These are phyloP conservation scores for Melanchra persicariae DNA, from an alignment of 2,888 invertebrate genomes.

Conservation along the genomic window DNA sequence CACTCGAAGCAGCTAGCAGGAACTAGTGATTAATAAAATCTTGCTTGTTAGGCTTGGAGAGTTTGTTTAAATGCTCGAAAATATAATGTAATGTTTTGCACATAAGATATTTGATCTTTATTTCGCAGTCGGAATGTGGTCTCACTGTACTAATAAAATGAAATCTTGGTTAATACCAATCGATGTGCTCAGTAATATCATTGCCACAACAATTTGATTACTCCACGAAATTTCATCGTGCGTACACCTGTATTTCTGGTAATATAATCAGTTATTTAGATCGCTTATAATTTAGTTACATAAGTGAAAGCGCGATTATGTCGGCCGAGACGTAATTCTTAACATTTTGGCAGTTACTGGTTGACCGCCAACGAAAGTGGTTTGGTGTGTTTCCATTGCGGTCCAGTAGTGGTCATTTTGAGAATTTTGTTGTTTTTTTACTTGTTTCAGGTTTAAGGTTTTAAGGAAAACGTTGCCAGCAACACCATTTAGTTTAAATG, in stretches of 20 bases:
- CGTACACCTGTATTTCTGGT: conserved; percentile 22
- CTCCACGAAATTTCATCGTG: conserved; percentile 7
- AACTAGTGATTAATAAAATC: too few species aligned
- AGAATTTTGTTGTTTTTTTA: background rate
- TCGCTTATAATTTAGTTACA: conserved; percentile 53
- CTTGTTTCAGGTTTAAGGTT: background rate
- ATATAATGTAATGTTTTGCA: background rate
- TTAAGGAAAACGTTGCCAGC: background rate
- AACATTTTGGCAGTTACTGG: conserved; percentile 65
- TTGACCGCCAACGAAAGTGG: conserved; percentile 79
- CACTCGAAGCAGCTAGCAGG: too few species aligned
- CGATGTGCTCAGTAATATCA: background rate
- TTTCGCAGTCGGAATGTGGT: conserved; percentile 7
- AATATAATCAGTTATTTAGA: conserved; percentile 38
- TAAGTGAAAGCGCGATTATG: conserved; percentile 67
- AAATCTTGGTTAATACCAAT: conserved; percentile 3
- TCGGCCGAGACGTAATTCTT: conserved; percentile 55
- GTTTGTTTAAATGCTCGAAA: background rate
- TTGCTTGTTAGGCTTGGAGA: background rate
- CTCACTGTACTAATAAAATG: background rate
- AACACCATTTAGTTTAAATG: background rate
- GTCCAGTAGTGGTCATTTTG: conserved; percentile 3
- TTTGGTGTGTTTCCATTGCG: conserved; percentile 52
- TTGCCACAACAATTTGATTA: background rate
- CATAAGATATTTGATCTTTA: background rate